Evolutionary conservation across 2,888 invertebrate genomes (phyloP), one percentile per base, ranked within the genome.

Genomic region (Caradrina clavipalpis): DNA sequence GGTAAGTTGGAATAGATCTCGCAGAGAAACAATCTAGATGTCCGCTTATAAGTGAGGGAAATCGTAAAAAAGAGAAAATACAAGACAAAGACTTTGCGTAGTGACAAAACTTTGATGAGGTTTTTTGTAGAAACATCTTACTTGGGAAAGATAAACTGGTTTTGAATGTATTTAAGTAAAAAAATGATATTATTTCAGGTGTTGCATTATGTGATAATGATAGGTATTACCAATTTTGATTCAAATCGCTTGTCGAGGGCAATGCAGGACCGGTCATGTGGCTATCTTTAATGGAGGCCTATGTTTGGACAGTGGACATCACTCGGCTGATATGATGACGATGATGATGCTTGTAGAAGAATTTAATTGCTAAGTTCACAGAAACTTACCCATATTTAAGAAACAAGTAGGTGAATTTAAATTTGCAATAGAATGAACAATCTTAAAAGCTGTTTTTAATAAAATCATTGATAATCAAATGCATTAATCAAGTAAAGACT

Each of bases 31-130:
- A 66, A 61, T 76, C 55, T 64, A 72, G 64, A 67, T 53, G 60
- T 49, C 54, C 31, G 11, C 21, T 75, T 53, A 42, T 70, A 76
- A 55, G 73, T 66, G 49, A 75, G 66, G 57, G 21, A 61, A 57
- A 57, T 54, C 57, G 55, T 68, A 79, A 70, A 79, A 76, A 69
- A 49, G 45, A 69, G 51, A 63, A 71, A 70, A 79, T 69, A 47
- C 64, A 47, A 58, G 22, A 35, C 17, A 1, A 21, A 15, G 2
- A 59, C 65, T 68, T 72, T 35, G 62, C 51, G 22, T 51, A 45
- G 55, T 64, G 56, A 62, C 53, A 69, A 19, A 53, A 45, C 42
- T 71, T 62, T 57, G 51, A 65, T 56, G 22, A 56, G 21, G 11
- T 2, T 55, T 66, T 19, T 49, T 17, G 4, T 19, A 58, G 42